A percentile compares a stretch with the other conserved stretches of the same genome.
phyloP scores from a whole-genome alignment of 1,140 invertebrate genomes.

The Drosophila mojavensis region DNA sequence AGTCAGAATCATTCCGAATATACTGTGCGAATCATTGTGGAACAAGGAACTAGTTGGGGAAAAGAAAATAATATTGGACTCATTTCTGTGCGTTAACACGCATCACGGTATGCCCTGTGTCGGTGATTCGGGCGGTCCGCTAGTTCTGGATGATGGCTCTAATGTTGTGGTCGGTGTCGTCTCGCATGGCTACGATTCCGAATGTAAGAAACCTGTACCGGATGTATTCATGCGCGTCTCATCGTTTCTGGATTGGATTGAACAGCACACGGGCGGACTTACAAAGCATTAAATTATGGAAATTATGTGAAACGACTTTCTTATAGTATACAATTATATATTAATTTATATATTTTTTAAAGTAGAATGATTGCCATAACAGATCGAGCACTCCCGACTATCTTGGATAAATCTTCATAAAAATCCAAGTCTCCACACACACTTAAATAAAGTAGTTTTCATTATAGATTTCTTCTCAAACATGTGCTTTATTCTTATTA shows the following conservation, averaged over 20 bases:
- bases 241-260: conserved; percentile 45
- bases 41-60: conserved; percentile 27
- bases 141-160: conserved; percentile 44
- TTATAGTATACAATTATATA: too few species aligned
- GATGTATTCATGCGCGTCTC: conserved; percentile 55
- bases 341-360: too few species aligned
- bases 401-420: too few species aligned
- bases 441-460: not conserved
- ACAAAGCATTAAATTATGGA: too few species aligned
- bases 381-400: too few species aligned
- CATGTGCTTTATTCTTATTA: conserved; percentile 82
- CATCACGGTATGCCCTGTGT: conserved; percentile 47
- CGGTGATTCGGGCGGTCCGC: conserved; percentile 60
- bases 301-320: too few species aligned
- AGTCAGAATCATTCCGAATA: conserved; percentile 45
- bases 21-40: conserved; percentile 47
- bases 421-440: too few species aligned
- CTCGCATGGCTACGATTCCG: conserved; percentile 54
- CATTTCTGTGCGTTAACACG: conserved; percentile 56
- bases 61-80: conserved; percentile 21
- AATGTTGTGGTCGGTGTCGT: conserved; percentile 55
- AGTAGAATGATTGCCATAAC: too few species aligned
- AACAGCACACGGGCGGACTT: conserved; percentile 12
- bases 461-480: conserved; percentile 62
- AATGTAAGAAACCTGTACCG: conserved; percentile 40